Conservation (phyloP, 92 coral and sea anemone species). For the Parazoanthus atlanticus region DNA sequence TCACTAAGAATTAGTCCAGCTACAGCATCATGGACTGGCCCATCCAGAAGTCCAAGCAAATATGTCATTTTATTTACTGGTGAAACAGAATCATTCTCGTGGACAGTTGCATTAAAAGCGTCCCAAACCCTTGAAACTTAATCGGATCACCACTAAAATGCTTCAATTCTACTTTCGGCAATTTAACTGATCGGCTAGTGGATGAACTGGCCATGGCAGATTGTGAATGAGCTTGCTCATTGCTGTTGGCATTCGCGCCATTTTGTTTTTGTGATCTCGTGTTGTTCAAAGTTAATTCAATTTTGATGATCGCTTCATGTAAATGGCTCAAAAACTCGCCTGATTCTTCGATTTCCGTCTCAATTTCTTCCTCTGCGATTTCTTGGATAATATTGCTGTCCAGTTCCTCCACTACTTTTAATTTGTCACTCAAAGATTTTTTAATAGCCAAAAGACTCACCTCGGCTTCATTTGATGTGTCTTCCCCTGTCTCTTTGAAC, state of each 20-base stretch:
- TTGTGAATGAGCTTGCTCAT: conserved; percentile 1
- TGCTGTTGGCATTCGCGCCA: conserved; percentile 21
- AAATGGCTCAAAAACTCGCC: too few relatives aligned
- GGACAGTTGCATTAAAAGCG: not conserved
- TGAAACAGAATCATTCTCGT: not conserved
- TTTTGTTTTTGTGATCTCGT: conserved; percentile 20
- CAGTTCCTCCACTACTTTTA: conserved; percentile 1
- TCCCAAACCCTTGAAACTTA: conserved; percentile 15
- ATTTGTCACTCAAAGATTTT: not conserved
- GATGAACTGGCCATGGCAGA: not conserved
- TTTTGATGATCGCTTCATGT: too few relatives aligned
- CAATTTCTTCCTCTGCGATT: not conserved
- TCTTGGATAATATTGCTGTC: conserved; percentile 4
- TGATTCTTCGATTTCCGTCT: too few relatives aligned
- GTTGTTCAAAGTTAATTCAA: not conserved
- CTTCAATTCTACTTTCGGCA: conserved; percentile 16
- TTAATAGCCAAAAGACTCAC: too few relatives aligned
- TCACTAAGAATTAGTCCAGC: not conserved
- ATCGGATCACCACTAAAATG: conserved; percentile 9
- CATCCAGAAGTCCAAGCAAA: not conserved
- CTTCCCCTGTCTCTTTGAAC: not conserved
- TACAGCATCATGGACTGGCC: conserved; percentile 3
- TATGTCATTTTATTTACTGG: conserved; percentile 7
- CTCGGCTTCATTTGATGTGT: too few relatives aligned
- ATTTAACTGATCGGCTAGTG: not conserved